Conservation (phyloP, 2,113 vertebrate species). For the Larimichthys crocea region DNA sequence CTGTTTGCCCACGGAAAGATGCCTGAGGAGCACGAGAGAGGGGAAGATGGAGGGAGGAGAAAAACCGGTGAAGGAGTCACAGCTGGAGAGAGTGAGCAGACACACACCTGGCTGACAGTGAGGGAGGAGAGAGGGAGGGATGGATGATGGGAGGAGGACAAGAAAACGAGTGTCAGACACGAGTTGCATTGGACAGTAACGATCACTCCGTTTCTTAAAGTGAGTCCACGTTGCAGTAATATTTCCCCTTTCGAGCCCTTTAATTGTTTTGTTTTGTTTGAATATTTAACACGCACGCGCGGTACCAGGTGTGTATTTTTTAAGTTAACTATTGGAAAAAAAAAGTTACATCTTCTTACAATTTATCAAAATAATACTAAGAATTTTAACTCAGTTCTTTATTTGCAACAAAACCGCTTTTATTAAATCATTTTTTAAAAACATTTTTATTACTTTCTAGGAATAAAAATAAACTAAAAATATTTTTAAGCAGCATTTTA, state of each 20-base stretch:
- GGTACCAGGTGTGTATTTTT: too few relatives aligned
- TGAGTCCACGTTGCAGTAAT: not conserved
- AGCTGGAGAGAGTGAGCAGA: slow-evolving; percentile 35
- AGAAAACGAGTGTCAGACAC: not conserved
- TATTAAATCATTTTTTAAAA: not conserved
- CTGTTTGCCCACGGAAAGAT: slow-evolving; percentile 60
- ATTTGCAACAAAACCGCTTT: not conserved
- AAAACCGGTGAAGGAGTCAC: slow-evolving; percentile 29
- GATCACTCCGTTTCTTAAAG: not conserved
- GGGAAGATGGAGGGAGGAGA: slow-evolving; percentile 21
- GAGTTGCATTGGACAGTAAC: not conserved
- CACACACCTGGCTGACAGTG: slow-evolving; percentile 16
- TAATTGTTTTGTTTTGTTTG: not conserved
- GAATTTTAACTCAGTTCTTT: too few relatives aligned
- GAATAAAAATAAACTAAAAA: not conserved
- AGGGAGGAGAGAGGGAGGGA: not conserved
- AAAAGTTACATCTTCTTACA: not conserved
- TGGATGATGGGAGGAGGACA: not conserved
- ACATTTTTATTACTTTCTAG: not conserved
- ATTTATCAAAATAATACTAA: not conserved
- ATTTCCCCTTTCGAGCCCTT: not conserved
- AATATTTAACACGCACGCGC: not conserved
- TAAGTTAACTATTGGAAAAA: not conserved
- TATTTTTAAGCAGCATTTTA: not conserved
- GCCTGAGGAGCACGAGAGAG: slow-evolving; percentile 28